Evolutionary conservation across 2,797 vertebrate genomes (phyloP).

Genomic region (Arremon brunneinucha): DNA sequence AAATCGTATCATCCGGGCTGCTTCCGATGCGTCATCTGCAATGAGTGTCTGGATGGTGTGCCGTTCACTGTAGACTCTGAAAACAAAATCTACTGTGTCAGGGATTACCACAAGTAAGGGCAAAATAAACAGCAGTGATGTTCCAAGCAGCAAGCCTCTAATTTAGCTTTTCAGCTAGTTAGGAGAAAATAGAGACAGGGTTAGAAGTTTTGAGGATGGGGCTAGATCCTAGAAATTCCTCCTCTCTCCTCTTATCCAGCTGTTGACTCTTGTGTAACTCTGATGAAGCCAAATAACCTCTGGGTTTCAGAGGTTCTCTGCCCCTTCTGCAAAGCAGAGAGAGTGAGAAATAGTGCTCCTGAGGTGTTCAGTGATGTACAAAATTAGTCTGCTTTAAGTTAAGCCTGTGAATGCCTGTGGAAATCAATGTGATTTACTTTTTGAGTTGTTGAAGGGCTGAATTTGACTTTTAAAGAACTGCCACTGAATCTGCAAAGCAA

Average conservation of each 20-base stretch:
- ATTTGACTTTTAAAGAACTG: not conserved
- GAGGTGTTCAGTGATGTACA: not conserved
- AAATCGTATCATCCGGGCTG: slow-evolving; percentile 96
- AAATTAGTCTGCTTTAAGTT: not conserved
- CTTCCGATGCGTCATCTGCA: slow-evolving; percentile 94
- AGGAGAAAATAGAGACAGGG: not conserved
- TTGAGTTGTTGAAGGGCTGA: not conserved
- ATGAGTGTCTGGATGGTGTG: slow-evolving; percentile 93
- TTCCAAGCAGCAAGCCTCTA: not conserved
- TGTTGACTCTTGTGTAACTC: not conserved
- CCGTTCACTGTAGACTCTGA: slow-evolving; percentile 96
- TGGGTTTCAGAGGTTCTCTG: not conserved
- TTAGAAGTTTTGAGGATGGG: not conserved
- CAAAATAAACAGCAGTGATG: not conserved
- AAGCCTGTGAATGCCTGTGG: not conserved
- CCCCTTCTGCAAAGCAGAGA: not conserved
- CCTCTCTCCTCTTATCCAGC: not conserved
- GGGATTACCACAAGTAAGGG: slow-evolving; percentile 93
- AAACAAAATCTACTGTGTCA: slow-evolving; percentile 97
- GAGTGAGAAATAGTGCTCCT: not conserved
- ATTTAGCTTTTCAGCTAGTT: not conserved
- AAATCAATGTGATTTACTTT: not conserved
- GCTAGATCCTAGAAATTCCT: not conserved
- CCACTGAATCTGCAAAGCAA: not conserved
- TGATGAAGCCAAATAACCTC: not conserved